Conservation (phyloP, 2,888 invertebrate species). For the Lasioglossum figueresi region DNA sequence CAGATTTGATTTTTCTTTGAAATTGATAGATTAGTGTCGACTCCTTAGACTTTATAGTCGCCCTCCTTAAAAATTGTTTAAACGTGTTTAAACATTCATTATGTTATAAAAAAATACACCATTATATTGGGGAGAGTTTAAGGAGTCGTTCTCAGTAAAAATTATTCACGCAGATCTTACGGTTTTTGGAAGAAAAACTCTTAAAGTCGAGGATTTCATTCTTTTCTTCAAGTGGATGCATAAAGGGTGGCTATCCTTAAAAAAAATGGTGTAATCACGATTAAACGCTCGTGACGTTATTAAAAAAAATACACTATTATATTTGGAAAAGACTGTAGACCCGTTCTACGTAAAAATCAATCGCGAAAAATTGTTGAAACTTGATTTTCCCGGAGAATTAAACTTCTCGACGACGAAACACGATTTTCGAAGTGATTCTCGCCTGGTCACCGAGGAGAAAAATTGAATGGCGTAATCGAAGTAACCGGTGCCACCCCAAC, state of each 20-base stretch:
- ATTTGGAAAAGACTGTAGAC: too few species aligned
- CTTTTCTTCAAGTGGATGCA: too few species aligned
- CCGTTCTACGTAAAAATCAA: too few species aligned
- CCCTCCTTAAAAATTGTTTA: neutral
- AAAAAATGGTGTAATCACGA: too few species aligned
- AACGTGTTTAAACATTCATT: neutral
- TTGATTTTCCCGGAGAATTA: neutral
- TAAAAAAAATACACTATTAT: too few species aligned
- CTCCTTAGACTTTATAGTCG: too few species aligned
- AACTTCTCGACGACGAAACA: neutral
- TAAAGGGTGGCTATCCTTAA: too few species aligned
- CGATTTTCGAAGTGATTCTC: too few species aligned
- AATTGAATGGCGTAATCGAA: constrained; percentile 19
- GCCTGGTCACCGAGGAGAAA: neutral
- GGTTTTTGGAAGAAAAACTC: neutral
- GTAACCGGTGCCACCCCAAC: constrained; percentile 58
- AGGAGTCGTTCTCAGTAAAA: neutral
- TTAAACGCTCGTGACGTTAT: too few species aligned
- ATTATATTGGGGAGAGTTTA: neutral
- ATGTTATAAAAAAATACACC: neutral
- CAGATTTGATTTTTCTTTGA: too few species aligned
- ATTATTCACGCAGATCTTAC: neutral
- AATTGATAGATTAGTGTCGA: neutral
- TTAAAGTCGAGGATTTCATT: neutral
- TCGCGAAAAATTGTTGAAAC: too few species aligned